Percentiles rank a stretch among this genome's conserved stretches.
These are phyloP conservation scores for Micronycteris hirsuta DNA, from an alignment of 2,113 vertebrate genomes.

Conservation along the genomic window DNA sequence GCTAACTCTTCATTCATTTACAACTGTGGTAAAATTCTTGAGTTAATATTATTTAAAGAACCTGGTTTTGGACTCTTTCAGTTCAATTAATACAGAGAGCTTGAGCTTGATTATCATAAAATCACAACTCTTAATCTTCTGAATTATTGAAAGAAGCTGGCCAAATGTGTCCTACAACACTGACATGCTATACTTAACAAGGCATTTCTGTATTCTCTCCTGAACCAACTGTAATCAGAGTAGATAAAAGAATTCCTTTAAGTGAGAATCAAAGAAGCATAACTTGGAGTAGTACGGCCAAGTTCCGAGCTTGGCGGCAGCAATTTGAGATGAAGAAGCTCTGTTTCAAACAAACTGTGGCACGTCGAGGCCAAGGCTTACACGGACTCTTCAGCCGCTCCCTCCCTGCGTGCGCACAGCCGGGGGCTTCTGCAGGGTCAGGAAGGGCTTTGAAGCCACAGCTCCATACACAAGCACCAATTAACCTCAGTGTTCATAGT, in stretches of 20 bases:
- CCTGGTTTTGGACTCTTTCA: background rate
- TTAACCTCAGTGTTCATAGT: background rate
- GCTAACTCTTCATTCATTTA: background rate
- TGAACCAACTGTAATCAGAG: background rate
- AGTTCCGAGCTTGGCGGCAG: background rate
- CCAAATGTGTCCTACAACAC: background rate
- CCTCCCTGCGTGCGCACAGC: background rate
- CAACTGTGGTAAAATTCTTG: background rate
- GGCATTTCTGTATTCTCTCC: background rate
- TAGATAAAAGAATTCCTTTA: background rate
- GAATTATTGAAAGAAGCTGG: background rate
- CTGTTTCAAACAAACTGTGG: background rate
- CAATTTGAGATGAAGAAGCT: background rate
- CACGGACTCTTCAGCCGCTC: background rate
- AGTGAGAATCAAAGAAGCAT: constrained; percentile 29
- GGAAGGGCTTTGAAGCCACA: background rate
- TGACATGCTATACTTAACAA: background rate
- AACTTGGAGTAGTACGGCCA: background rate
- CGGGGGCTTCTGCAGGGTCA: background rate
- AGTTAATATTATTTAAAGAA: background rate
- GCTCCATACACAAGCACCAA: background rate
- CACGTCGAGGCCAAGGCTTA: background rate
- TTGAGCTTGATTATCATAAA: background rate
- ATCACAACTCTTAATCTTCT: background rate
- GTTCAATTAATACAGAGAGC: background rate